Conservation (phyloP, 92 coral and sea anemone genomes). For the Meandrina meandrites region DNA sequence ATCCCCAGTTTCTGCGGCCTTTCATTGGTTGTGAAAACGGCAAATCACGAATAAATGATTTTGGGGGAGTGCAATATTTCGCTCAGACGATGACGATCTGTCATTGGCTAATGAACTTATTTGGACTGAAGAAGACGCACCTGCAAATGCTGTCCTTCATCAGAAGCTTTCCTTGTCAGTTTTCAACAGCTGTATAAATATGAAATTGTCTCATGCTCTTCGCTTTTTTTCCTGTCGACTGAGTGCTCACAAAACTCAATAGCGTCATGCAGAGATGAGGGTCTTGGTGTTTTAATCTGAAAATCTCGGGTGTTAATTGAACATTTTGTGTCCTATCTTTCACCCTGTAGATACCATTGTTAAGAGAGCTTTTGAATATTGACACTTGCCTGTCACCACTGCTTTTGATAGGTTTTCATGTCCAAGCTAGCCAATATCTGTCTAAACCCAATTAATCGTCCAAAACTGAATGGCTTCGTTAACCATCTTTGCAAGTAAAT, state of each 20-base stretch:
- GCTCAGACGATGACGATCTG: not conserved
- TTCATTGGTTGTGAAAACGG: slow-evolving; percentile 8
- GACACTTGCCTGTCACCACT: not conserved
- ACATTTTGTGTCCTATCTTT: not conserved
- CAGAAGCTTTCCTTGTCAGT: slow-evolving; percentile 13
- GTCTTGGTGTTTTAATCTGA: not conserved
- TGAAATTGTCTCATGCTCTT: not conserved
- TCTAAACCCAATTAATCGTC: slow-evolving; percentile 6
- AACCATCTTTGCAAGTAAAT: slow-evolving; percentile 2
- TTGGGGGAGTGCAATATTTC: not conserved
- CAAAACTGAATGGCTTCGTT: not conserved
- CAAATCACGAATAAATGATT: slow-evolving; percentile 1
- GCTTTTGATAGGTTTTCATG: not conserved
- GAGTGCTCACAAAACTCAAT: not conserved
- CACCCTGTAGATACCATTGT: not conserved
- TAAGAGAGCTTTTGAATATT: slow-evolving; percentile 6
- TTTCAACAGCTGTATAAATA: slow-evolving; percentile 20
- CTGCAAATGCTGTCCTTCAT: not conserved
- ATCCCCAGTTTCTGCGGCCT: not conserved
- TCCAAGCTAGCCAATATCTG: not conserved
- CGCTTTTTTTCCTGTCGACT: not conserved
- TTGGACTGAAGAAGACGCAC: slow-evolving; percentile 15
- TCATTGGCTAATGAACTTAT: slow-evolving; percentile 41
- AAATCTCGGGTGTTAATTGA: slow-evolving; percentile 6
- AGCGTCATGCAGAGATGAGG: not conserved